Conservation (phyloP, 23 tunicate species). For the Phallusia fumigata region DNA sequence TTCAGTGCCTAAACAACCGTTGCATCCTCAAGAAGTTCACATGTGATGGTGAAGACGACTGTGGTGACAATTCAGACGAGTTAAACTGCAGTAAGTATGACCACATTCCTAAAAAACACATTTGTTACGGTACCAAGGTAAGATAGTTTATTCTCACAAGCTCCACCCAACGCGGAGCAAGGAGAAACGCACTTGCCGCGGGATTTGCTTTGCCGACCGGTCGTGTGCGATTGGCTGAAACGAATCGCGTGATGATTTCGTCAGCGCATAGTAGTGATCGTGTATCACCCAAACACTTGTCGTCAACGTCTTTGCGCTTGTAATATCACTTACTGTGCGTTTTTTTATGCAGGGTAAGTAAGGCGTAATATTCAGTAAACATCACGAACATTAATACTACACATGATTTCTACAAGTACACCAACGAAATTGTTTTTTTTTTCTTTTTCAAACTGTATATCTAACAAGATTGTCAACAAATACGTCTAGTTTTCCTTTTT, state of each 20-base stretch:
- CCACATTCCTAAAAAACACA: too few relatives aligned
- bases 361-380: too few relatives aligned
- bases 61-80: conserved; percentile 63
- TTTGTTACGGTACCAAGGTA: too few relatives aligned
- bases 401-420: too few relatives aligned
- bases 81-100: conserved; percentile 21
- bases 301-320: too few relatives aligned
- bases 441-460: too few relatives aligned
- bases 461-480: too few relatives aligned
- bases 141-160: too few relatives aligned
- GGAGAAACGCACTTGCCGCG: neutral
- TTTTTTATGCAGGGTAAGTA: too few relatives aligned
- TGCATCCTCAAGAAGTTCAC: conserved; percentile 21
- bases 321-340: neutral
- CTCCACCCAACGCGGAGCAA: neutral
- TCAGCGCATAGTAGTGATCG: neutral
- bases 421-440: too few relatives aligned
- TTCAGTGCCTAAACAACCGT: conserved; percentile 27
- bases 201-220: neutral
- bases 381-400: too few relatives aligned
- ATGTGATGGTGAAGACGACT: conserved; percentile 67
- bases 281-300: too few relatives aligned
- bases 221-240: neutral
- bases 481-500: neutral
- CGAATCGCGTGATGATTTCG: conserved; percentile 2